Percentiles rank a stretch among this genome's conserved stretches.
These are phyloP conservation scores for Pseudochirops corinnae DNA, from an alignment of 2,797 vertebrate species.

Conservation along the genomic window DNA sequence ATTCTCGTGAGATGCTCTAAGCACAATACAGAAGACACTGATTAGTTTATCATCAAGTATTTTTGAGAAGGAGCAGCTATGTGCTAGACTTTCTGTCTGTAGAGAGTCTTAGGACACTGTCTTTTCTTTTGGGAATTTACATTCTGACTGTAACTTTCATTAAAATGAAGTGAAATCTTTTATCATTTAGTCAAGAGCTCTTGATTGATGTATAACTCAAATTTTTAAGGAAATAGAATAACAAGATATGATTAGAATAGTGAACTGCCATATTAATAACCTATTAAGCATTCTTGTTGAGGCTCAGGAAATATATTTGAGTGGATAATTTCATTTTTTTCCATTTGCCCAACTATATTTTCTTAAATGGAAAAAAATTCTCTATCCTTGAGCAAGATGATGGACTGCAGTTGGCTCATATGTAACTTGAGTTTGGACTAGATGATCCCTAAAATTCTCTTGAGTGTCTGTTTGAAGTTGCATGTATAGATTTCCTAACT, in stretches of 20 bases:
- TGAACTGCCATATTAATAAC: not conserved
- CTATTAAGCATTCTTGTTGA: not conserved
- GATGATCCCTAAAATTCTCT: not conserved
- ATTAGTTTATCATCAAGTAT: not conserved
- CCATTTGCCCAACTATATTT: not conserved
- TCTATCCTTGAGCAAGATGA: not conserved
- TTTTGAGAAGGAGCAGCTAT: not conserved
- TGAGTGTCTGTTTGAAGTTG: not conserved
- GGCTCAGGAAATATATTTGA: not conserved
- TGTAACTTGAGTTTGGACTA: not conserved
- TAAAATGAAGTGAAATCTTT: not conserved
- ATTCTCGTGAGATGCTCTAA: not conserved
- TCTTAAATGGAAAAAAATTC: not conserved
- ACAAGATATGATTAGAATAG: not conserved
- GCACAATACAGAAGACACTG: not conserved
- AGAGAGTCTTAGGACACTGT: not conserved
- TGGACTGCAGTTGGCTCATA: not conserved
- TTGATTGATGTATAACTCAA: not conserved
- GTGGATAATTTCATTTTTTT: not conserved
- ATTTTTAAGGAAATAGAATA: not conserved
- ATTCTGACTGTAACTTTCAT: not conserved
- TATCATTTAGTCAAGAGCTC: not conserved
- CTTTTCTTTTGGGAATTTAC: not conserved
- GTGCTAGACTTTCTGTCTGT: not conserved
- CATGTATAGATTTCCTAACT: not conserved